Evolutionary conservation across 2,113 vertebrate genomes (phyloP), one percentile per base, ranked within the genome.

Genomic region (Synodontis membranacea): DNA sequence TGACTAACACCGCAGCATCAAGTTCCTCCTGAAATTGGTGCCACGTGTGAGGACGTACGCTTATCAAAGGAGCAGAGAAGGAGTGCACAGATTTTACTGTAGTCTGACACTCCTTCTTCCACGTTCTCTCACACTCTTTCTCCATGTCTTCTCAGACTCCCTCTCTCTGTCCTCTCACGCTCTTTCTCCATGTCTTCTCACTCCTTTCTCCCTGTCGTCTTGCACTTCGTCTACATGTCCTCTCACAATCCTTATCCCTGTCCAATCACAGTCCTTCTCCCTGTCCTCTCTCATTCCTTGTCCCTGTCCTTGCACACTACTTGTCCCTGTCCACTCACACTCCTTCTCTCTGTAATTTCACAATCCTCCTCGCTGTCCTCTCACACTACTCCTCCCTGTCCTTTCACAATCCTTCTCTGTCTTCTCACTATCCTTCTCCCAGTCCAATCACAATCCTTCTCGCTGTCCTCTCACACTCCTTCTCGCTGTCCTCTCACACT

Each of bases 1-100:
- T 91, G 50, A 23, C 90, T 90, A 64, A 89, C 89, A 90, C 88
- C 28, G 66, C 89, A 83, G 89, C 88, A 74, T 80, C 90, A 92
- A 90, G 83, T 86, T 84, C 81, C 60, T 46, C 14, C 42, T 37
- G 39, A 64, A 62, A 31, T 31, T 42, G 37, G 28, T 25, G 82
- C 15, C 58, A 84, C 1, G 39, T 82, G 28, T 46, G 11, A 46
- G 42, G 42, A 23, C 21, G 34, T 19, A 82, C 4, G 60, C n/a
- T 48, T 14, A 82, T 81, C 42, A 78, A 12, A 17, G 15, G 19
- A 78, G 14, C 14, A 34, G 15, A 19, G n/a, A 19, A 78, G n/a
- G 4, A 31, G n/a, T 19, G 9, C 46, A 31, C n/a, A 4, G n/a
- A 75, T 14, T 6, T 48, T 0, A 0, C 7, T 23, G 21, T 70